Evolutionary conservation across 92 coral and sea anemone species (phyloP), one percentile per base, ranked within the genome.

Genomic region (Porites lobata): DNA sequence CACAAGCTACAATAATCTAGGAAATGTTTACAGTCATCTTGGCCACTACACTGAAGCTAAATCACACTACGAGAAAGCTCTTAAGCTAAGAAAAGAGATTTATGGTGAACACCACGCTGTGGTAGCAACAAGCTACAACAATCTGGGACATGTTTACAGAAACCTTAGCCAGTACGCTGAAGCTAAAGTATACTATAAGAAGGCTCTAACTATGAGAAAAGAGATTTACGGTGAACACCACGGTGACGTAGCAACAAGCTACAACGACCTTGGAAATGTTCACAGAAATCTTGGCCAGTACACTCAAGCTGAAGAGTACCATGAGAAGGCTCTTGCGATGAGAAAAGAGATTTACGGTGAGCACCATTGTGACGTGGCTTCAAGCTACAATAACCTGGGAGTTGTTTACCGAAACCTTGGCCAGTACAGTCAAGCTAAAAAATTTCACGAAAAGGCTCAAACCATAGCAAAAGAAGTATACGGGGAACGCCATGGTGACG

Each of bases 331-430:
- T 13, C 50, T 89, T 17, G 72, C 76, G 2, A 65, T 89, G 4
- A n/a, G 50, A 2, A 65, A 52, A 53, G 58, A 50, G 10, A 1
- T 20, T 10, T 59, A 12, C 18, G 90, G 86, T 9, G 69, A 54
- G 22, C 32, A 85, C 52, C 75, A 77, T 11, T 56, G 54, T 54
- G 26, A 2, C 17, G 52, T 85, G 63, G 86, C 86, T 9, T 56
- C n/a, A 61, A 59, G 85, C 9, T 78, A 52, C 6, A 58, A 14
- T 72, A 68, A 79, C 70, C 50, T 90, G 54, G 90, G 93, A 50
- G 20, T n/a, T 52, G 76, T 22, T 6, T 85, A 14, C 8, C 66
- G 18, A 18, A 62, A 74, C 50, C 69, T 10, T 53, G 77, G 65
- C n/a, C 66, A 62, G 7, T 62, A 62, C 66, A 15, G 18, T 14